A percentile compares a stretch with the other conserved stretches of the same genome.
Conservation (phyloP, 2,888 invertebrate genomes). For the Matsumyia berberina region DNA sequence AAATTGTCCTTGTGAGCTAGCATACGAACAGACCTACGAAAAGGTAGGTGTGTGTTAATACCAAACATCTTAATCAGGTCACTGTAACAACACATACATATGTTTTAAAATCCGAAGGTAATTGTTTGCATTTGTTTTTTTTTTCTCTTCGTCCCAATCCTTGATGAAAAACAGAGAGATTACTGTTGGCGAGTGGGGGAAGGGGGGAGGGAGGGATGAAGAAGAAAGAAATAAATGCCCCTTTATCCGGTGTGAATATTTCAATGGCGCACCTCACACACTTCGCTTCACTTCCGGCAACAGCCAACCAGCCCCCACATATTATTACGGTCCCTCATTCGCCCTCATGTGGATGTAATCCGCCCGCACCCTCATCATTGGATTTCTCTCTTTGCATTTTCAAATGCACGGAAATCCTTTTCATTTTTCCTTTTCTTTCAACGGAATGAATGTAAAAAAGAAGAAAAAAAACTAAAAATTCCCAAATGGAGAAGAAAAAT, state of each 20-base stretch:
- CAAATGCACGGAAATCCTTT: slow-evolving; percentile 71
- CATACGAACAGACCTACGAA: slow-evolving; percentile 74
- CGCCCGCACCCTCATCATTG: slow-evolving; percentile 50
- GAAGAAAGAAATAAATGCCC: slow-evolving; percentile 44
- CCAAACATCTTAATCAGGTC: slow-evolving; percentile 66
- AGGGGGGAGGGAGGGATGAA: background rate
- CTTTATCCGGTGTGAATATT: slow-evolving; percentile 71
- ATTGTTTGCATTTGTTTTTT: slow-evolving; percentile 63
- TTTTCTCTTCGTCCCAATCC: slow-evolving; percentile 34
- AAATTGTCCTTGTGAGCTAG: slow-evolving; percentile 73
- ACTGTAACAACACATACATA: slow-evolving; percentile 32
- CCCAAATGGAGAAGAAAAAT: slow-evolving; percentile 71
- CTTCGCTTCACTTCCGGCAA: slow-evolving; percentile 54
- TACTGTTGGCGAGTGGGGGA: slow-evolving; percentile 1
- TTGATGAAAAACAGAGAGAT: slow-evolving; percentile 51
- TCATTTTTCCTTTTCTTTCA: slow-evolving; percentile 38
- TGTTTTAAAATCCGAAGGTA: slow-evolving; percentile 57
- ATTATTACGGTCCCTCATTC: slow-evolving; percentile 56
- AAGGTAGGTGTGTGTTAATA: slow-evolving; percentile 63
- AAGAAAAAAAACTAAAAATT: slow-evolving; percentile 45
- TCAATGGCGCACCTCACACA: slow-evolving; percentile 65
- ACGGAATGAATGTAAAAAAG: background rate
- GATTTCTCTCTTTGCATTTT: slow-evolving; percentile 67
- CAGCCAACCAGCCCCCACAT: slow-evolving; percentile 56
- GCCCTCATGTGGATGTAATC: slow-evolving; percentile 28